Conservation (phyloP, 2,888 invertebrate genomes). For the Charanyca ferruginea region DNA sequence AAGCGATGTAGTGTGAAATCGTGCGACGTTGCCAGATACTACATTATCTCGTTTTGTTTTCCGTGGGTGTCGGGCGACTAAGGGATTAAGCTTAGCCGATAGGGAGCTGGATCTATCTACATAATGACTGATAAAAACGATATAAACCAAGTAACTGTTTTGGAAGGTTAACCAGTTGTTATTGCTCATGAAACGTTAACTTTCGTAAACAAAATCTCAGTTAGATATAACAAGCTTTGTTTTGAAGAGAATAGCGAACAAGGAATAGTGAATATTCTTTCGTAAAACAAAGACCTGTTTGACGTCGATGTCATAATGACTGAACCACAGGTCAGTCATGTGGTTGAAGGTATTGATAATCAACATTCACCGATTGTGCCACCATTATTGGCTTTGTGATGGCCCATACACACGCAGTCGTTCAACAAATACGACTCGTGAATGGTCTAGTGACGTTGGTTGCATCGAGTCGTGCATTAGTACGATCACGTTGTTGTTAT, state of each 20-base stretch:
- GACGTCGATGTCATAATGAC: conserved; percentile 38
- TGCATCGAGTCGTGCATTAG: conserved; percentile 35
- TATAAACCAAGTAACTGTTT: conserved; percentile 33
- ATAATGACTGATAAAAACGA: conserved; percentile 49
- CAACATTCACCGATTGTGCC: conserved; percentile 52
- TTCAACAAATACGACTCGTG: conserved; percentile 37
- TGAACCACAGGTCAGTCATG: conserved; percentile 23
- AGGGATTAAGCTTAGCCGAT: conserved; percentile 57
- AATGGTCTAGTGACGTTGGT: conserved; percentile 46
- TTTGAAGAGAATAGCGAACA: conserved; percentile 8
- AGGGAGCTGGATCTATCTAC: conserved; percentile 50
- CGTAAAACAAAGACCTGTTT: conserved; percentile 32
- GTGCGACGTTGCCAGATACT: conserved; percentile 16
- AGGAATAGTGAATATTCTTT: not conserved
- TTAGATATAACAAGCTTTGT: conserved; percentile 16
- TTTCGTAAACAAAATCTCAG: conserved; percentile 20
- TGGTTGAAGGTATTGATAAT: conserved; percentile 27
- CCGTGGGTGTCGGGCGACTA: conserved; percentile 54
- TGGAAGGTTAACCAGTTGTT: conserved; percentile 24
- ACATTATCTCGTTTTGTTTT: conserved; percentile 44
- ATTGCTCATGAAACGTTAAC: conserved; percentile 16
- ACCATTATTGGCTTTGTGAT: conserved; percentile 42
- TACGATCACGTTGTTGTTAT: conserved; percentile 44
- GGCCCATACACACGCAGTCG: conserved; percentile 27
- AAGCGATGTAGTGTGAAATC: conserved; percentile 6